These are phyloP conservation scores for Eufriesea mexicana DNA, from an alignment of 1,140 invertebrate species.

Conservation along the genomic window DNA sequence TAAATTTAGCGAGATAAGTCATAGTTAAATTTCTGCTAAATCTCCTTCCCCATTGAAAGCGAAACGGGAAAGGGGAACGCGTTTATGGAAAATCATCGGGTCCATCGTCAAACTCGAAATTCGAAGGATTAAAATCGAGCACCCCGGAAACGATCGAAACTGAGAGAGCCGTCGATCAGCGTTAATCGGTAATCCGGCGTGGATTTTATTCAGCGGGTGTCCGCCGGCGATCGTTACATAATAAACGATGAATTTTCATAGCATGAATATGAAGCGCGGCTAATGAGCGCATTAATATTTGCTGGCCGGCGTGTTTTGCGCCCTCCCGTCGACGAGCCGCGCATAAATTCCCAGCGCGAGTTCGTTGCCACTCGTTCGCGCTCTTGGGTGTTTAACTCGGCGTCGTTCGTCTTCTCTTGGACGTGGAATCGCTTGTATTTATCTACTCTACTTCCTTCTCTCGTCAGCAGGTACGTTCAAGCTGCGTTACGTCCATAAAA, in stretches of 20 bases:
- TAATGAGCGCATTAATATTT: constrained; percentile 72
- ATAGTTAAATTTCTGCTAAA: no score
- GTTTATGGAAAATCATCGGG: background rate
- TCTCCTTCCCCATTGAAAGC: no score
- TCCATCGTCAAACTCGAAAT: background rate
- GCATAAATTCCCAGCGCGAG: constrained; percentile 29
- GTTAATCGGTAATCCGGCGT: constrained; percentile 57
- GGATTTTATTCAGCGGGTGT: constrained; percentile 35
- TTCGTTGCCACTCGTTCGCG: constrained; percentile 2
- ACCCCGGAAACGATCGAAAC: background rate
- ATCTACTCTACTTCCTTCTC: background rate
- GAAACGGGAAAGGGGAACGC: background rate
- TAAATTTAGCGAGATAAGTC: no score
- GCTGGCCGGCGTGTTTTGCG: constrained; percentile 15
- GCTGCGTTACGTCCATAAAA: background rate
- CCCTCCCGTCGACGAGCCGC: constrained; percentile 16
- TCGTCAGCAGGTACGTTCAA: background rate
- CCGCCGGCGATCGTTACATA: constrained; percentile 59
- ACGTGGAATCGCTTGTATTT: background rate
- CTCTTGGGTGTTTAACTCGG: background rate
- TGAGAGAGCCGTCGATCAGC: constrained; percentile 27
- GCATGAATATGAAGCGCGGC: constrained; percentile 62
- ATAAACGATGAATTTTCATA: constrained; percentile 71
- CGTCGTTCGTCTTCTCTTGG: background rate
- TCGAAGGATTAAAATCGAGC: background rate